Base-by-base conservation (phyloP, 2,113 vertebrate genomes). In the Setophaga petechia region DNA sequence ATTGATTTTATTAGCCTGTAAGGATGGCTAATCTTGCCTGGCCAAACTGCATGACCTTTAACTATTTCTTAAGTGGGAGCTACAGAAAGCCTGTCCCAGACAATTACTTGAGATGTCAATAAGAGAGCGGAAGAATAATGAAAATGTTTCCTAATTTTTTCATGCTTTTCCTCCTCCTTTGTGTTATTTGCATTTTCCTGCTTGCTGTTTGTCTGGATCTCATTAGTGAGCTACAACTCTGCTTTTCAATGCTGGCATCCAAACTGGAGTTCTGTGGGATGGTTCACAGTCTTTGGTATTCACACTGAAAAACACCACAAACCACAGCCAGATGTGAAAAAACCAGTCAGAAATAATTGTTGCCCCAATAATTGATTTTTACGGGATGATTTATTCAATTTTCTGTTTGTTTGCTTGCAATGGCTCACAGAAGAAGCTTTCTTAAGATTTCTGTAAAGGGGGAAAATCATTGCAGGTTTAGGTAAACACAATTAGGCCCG, bases 11-110 rank as follows among this genome's bases (percentile, higher is more conserved):
- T 87, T 49, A 92, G 80, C 75, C 69, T 54, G 20, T 41, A 86
- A 95, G 84, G 75, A 88, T 54, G 79, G 85, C 79, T 94, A 78
- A 86, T 95, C 90, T 92, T 61, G 25, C 54, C 83, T 78, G 69
- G 62, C 24, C 86, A 95, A 92, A 89, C 13, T 18, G 16, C 54
- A 37, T 76, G 94, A 93, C 88, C 90, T 95, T 96, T 93, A 92
- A 43, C 82, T 87, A 41, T 46, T 84, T 63, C 43, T 87, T 67
- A 81, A 86, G 85, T 62, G 76, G 46, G 14, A 82, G 61, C 44
- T 63, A 61, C 67, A 3, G 3, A 77, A 85, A 93, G 39, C 33
- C 67, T 24, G 23, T 46, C 63, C 59, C 72, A 89, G 84, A 68
- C 67, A 93, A 94, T 90, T 85, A 87, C 62, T 59, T 68, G 67